These are phyloP conservation scores for Trichosurus vulpecula DNA, from an alignment of 2,797 vertebrate species.

Conservation along the genomic window DNA sequence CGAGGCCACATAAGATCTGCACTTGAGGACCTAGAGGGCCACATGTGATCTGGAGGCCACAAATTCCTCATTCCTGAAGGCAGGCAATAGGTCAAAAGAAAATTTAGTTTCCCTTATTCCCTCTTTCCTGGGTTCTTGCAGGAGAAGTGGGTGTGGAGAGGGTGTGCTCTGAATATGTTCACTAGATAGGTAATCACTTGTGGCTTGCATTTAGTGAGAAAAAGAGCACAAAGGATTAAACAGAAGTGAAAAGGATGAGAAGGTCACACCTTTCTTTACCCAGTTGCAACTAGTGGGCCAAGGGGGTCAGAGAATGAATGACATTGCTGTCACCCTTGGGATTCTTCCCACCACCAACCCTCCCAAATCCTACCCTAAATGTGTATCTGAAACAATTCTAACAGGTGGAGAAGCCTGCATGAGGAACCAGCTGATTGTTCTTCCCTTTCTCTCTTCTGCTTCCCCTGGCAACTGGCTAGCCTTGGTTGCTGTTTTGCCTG, in stretches of 20 bases:
- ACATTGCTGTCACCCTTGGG: too few relatives aligned
- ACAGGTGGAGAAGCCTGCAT: background rate
- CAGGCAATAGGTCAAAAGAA: slow-evolving; percentile 2
- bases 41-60: too few relatives aligned
- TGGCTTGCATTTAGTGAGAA: background rate
- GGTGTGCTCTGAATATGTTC: background rate
- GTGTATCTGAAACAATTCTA: fast-evolving
- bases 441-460: background rate
- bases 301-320: background rate
- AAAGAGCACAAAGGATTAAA: background rate
- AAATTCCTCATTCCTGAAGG: background rate
- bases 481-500: slow-evolving; percentile 6
- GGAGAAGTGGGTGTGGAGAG: background rate
- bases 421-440: background rate
- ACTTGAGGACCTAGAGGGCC: too few relatives aligned
- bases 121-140: background rate
- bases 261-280: background rate
- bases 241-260: background rate
- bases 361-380: background rate
- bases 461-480: background rate
- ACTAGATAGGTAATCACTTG: background rate
- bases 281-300: background rate
- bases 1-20: too few relatives aligned
- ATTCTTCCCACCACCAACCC: background rate
- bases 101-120: background rate